Conservation (phyloP, 2,113 vertebrate genomes). For the Thymallus thymallus region DNA sequence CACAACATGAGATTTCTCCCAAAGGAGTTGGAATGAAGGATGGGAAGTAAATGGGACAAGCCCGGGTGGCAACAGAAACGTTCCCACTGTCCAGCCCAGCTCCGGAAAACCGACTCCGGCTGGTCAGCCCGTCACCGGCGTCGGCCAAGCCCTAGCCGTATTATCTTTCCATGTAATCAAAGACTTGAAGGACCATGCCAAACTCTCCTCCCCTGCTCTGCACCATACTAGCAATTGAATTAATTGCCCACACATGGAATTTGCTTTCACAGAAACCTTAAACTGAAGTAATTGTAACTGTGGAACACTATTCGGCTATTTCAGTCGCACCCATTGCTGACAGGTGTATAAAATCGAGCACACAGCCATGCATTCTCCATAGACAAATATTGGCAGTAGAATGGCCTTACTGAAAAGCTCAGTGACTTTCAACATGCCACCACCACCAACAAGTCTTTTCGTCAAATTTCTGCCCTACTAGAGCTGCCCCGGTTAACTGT, state of each 20-base stretch:
- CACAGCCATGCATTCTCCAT: too few relatives aligned
- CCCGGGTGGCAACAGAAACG: conserved; percentile 21
- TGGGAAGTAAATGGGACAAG: conserved; percentile 29
- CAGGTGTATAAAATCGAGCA: too few relatives aligned
- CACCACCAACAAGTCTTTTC: too few relatives aligned
- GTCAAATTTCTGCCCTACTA: too few relatives aligned
- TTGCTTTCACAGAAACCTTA: conserved; percentile 8
- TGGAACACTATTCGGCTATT: not conserved
- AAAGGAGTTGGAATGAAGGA: conserved; percentile 23
- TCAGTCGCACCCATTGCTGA: too few relatives aligned
- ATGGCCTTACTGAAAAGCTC: too few relatives aligned
- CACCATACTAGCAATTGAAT: conserved; percentile 32
- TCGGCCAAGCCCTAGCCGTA: conserved; percentile 22
- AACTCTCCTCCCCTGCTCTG: conserved; percentile 3
- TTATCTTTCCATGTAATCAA: conserved; percentile 56
- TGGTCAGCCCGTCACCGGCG: conserved; percentile 49
- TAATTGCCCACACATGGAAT: conserved; percentile 14
- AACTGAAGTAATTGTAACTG: not conserved
- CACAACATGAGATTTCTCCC: conserved; percentile 2
- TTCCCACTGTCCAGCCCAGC: conserved; percentile 27
- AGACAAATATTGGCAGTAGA: too few relatives aligned
- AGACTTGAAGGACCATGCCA: conserved; percentile 29
- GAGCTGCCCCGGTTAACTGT: too few relatives aligned
- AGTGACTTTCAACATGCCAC: too few relatives aligned
- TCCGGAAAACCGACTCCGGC: conserved; percentile 35